Base-by-base conservation (phyloP, 2,113 vertebrate species). In the Chionodraco myersi region DNA sequence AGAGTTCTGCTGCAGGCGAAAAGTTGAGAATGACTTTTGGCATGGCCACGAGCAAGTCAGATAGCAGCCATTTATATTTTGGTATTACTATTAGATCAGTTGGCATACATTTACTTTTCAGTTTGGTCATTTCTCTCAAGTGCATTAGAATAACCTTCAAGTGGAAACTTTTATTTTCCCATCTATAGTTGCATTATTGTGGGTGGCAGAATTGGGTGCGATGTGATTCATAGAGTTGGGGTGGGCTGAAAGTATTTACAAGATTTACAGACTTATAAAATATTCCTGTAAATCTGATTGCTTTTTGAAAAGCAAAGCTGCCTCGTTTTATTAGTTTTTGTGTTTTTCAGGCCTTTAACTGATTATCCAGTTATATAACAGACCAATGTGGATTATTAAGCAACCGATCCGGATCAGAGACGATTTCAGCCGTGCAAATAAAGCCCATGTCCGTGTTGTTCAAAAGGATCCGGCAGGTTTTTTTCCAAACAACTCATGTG, bases 231-330 rank as follows among this genome's bases (percentile, higher is more conserved):
- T 79, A 64, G 72, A 64, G 52, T 36, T 54, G 51, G 23, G 79
- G 52, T 66, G 54, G 62, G 67, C 51, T 71, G 54, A 58, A 59
- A 83, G 75, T 77, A 53, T 83, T 88, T 66, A 80, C 64, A 84
- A 78, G 81, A 84, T 82, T 84, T 80, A 80, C 51, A 80, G 66
- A 84, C 69, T 82, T 65, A 57, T 77, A 51, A 88, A 83, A 75
- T 77, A 67, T 81, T 85, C 68, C 71, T 79, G 61, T 84, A 79
- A 84, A 82, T 80, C 48, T 59, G 54, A 83, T 69, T 62, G 52
- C 75, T 73, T 79, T 87, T 75, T 88, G 23, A 82, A 87, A 84
- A 69, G 51, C 47, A 68, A 65, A 49, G 69, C 82, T 75, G 59
- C 44, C 41, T 36, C 36, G 3, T 84, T 90, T 86, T 80, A 83